Evolutionary conservation across 2,888 invertebrate genomes (phyloP), one percentile per base, ranked within the genome.

Genomic region (Monopis laevigella): DNA sequence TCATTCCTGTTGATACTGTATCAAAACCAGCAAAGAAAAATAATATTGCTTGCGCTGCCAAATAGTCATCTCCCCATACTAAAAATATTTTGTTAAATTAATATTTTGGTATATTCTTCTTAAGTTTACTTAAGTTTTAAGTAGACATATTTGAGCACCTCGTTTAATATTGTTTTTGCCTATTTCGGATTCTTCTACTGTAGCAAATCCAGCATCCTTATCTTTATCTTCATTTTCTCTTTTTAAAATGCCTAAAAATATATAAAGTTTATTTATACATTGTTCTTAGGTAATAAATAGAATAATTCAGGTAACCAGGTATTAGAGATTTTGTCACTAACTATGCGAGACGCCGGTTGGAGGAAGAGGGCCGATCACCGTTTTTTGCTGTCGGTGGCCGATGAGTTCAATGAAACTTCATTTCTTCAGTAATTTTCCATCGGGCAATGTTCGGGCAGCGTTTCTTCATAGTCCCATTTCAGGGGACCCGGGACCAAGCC

Each of bases 181-280:
- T n/a, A 70, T 48, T 2, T 48, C 43, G 0, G 72, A 73, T 50
- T 75, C 73, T 46, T 74, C 67, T 0, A 73, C 75, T 0, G 68
- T 70, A 0, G 75, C 68, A 43, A 70, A 73, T 0, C 75, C 73
- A 29, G 65, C 60, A 43, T 60, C 62, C 2, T 48, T 48, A 4
- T 62, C 62, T 5, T 32, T 16, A 14, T 32, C 14, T 16, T 13
- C 34, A 2, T 58, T 56, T 2, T 56, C 65, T 13, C 65, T 53
- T 0, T 46, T 46, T 8, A 69, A 48, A 27, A 53, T 50, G 42
- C 67, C 62, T 70, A 48, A 4, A 41, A 44, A 27, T 18, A 43
- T 32, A 32, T 24, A 24, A 24, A 24, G 6, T 24, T n/a, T n/a
- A n/a, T n/a, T n/a, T n/a, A n/a, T n/a, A n/a, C n/a, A n/a, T n/a